phyloP scores from a whole-genome alignment of 2,797 vertebrate genomes.

The Manis pentadactyla region DNA sequence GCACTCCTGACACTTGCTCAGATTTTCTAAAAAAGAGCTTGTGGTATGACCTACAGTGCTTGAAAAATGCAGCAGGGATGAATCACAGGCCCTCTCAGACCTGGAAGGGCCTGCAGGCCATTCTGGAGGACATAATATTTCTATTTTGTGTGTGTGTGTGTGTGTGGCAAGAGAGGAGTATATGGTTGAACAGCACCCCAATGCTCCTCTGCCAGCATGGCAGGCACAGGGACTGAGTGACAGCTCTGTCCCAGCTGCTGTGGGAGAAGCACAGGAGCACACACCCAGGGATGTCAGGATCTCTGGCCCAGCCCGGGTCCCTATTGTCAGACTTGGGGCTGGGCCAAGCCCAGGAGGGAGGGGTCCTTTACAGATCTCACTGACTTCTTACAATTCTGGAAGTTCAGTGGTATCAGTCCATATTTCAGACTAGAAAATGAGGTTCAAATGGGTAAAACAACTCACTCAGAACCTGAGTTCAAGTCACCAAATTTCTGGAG shows the following conservation, averaged over 20 bases:
- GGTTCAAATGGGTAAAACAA: not conserved
- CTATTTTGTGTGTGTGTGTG: not conserved
- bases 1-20: constrained; percentile 17
- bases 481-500: not conserved
- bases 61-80: not conserved
- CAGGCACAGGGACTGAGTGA: not conserved
- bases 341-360: not conserved
- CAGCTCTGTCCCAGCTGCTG: not conserved
- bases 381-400: not conserved
- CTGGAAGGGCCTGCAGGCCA: not conserved
- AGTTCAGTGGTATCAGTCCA: not conserved
- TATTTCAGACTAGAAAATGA: not conserved
- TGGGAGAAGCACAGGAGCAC: not conserved
- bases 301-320: not conserved
- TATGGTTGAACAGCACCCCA: not conserved
- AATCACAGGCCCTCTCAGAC: constrained; percentile 6
- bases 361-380: not conserved
- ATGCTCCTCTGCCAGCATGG: not conserved
- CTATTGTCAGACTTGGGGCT: not conserved
- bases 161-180: not conserved
- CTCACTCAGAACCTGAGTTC: not conserved
- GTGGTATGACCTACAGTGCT: not conserved
- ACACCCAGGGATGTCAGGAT: not conserved
- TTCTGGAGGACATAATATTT: constrained; percentile 12
- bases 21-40: constrained; percentile 41